A percentile compares a stretch with the other conserved stretches of the same genome.
Conservation (phyloP, 2,888 invertebrate species). For the Ischnura elegans region DNA sequence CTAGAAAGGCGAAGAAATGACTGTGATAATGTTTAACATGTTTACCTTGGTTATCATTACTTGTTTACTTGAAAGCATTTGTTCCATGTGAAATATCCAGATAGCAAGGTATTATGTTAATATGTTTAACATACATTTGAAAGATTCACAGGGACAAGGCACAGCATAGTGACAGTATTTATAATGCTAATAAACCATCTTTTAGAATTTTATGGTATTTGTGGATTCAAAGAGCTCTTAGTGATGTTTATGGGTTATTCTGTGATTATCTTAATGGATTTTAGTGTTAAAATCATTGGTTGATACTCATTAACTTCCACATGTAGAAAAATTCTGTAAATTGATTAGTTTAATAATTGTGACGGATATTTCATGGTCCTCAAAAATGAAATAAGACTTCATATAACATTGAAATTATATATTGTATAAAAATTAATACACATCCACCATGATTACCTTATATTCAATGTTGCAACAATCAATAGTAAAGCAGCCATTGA, state of each 20-base stretch:
- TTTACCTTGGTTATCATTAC: slow-evolving; percentile 30
- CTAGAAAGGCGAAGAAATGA: slow-evolving; percentile 50
- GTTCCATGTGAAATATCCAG: slow-evolving; percentile 45
- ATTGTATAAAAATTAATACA: slow-evolving; percentile 64
- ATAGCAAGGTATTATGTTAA: slow-evolving; percentile 39
- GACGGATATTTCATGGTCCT: slow-evolving; percentile 38
- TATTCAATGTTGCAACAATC: slow-evolving; percentile 60
- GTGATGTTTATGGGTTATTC: slow-evolving; percentile 52
- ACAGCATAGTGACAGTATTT: slow-evolving; percentile 55
- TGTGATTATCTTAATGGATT: slow-evolving; percentile 54
- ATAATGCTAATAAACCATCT: slow-evolving; percentile 38
- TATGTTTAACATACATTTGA: slow-evolving; percentile 28
- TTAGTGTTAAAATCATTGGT: slow-evolving; percentile 27
- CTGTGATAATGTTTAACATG: slow-evolving; percentile 57
- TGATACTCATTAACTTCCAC: slow-evolving; percentile 39
- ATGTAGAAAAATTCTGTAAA: slow-evolving; percentile 6
- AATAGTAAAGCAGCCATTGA: slow-evolving; percentile 54
- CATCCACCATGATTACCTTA: slow-evolving; percentile 59
- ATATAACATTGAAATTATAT: slow-evolving; percentile 52
- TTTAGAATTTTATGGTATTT: slow-evolving; percentile 45
- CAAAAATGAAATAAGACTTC: slow-evolving; percentile 54
- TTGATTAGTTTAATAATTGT: slow-evolving; percentile 43
- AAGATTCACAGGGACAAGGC: slow-evolving; percentile 46
- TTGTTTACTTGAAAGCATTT: slow-evolving; percentile 58
- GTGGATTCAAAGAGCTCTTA: slow-evolving; percentile 43